Percentiles rank a stretch among this genome's conserved stretches.
Conservation (phyloP, 2,797 vertebrate species). For the Siniperca obscura region DNA sequence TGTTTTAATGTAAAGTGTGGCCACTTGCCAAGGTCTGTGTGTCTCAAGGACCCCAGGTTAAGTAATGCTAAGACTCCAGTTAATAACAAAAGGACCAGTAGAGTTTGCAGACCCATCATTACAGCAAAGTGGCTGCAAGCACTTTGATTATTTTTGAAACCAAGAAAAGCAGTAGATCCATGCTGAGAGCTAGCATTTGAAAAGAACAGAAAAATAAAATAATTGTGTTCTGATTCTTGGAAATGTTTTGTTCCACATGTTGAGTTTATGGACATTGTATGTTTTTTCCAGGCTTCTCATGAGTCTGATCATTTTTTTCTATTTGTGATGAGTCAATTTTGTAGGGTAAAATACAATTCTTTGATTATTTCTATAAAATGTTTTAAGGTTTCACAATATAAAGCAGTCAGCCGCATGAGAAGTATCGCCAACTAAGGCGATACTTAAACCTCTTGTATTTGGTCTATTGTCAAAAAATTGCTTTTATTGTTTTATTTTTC, state of each 20-base stretch:
- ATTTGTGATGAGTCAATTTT: not conserved
- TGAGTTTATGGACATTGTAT: not conserved
- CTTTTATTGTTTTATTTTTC: not conserved
- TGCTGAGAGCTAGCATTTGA: slow-evolving; percentile 64
- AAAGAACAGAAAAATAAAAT: slow-evolving; percentile 24
- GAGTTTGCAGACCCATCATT: slow-evolving; percentile 55
- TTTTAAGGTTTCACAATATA: not conserved
- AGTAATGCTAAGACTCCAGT: slow-evolving; percentile 70
- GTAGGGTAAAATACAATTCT: not conserved
- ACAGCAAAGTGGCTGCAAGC: slow-evolving; percentile 55
- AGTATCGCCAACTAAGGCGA: not conserved
- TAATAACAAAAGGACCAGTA: slow-evolving; percentile 68
- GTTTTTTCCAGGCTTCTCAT: not conserved
- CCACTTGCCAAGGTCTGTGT: slow-evolving; percentile 68
- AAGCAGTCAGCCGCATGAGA: not conserved
- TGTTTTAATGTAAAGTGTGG: slow-evolving; percentile 81
- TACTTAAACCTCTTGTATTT: not conserved
- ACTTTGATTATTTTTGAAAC: slow-evolving; percentile 55
- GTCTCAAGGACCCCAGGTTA: slow-evolving; percentile 74
- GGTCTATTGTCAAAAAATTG: not conserved
- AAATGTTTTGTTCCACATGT: not conserved
- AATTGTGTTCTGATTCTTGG: not conserved
- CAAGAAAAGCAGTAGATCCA: slow-evolving; percentile 39
- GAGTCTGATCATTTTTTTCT: not conserved
- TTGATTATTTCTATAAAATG: not conserved